Evolutionary conservation across 2,888 invertebrate genomes (phyloP).

Genomic region (Chorisops tibialis): DNA sequence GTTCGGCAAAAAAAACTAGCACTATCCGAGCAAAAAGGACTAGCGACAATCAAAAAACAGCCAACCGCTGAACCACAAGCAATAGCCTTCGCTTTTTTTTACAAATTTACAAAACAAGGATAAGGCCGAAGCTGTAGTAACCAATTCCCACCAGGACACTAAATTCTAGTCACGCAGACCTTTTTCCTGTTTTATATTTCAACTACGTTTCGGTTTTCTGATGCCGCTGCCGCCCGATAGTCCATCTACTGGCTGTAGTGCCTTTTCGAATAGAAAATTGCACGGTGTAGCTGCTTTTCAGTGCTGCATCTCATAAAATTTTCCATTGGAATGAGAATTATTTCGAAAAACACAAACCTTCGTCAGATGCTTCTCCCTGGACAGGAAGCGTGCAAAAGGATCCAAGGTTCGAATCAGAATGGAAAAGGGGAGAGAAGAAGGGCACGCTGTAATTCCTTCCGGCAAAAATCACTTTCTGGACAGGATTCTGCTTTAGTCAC

Average conservation of each 20-base stretch:
- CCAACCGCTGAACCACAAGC: constrained; percentile 1
- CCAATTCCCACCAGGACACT: constrained; percentile 15
- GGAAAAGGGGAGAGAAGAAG: too few species aligned
- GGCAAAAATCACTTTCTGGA: constrained; percentile 6
- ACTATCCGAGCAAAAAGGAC: too few species aligned
- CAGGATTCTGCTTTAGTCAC: not conserved
- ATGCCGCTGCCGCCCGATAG: not conserved
- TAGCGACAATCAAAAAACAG: too few species aligned
- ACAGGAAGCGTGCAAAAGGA: too few species aligned
- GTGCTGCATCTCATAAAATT: constrained; percentile 2
- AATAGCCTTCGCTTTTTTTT: constrained; percentile 12
- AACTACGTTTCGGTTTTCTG: constrained; percentile 4
- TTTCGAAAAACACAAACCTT: not conserved
- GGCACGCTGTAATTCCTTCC: not conserved
- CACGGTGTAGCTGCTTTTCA: not conserved
- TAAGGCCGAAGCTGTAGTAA: not conserved
- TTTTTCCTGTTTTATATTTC: constrained; percentile 27
- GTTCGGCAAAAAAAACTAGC: too few species aligned
- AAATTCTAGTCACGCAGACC: constrained; percentile 25
- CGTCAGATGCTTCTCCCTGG: not conserved
- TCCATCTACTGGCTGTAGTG: not conserved
- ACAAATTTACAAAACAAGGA: constrained; percentile 21
- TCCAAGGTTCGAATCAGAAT: too few species aligned
- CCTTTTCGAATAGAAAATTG: not conserved
- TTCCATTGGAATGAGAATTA: not conserved